Evolutionary conservation across 2,797 vertebrate species (phyloP).

Genomic region (Sebastes matsubarae): DNA sequence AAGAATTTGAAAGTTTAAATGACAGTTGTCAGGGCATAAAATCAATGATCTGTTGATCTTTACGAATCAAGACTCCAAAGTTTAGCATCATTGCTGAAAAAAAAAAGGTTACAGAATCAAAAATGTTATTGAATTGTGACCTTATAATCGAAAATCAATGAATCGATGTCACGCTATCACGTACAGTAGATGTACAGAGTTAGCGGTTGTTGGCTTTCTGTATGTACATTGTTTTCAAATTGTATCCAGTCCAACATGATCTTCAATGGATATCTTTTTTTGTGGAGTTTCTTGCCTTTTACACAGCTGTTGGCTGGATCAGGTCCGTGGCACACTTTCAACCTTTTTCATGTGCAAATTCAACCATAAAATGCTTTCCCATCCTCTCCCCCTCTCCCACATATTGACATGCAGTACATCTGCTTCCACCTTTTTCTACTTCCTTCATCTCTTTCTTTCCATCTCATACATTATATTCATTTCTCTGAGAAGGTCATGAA

Average conservation of each 20-base stretch:
- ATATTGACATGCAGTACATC: constrained; percentile 14
- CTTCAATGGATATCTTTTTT: background rate
- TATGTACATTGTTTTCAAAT: background rate
- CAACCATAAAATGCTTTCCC: background rate
- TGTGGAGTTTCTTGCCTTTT: background rate
- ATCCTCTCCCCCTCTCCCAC: background rate
- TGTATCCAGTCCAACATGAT: background rate
- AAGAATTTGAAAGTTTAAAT: too few relatives aligned
- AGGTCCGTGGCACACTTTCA: background rate
- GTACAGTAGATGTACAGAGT: background rate
- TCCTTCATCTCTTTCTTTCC: constrained; percentile 10
- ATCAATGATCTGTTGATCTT: too few relatives aligned
- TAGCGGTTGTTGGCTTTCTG: background rate
- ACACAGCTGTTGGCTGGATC: background rate
- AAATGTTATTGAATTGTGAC: too few relatives aligned
- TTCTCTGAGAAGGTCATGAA: constrained; percentile 30
- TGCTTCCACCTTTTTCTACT: constrained; percentile 21
- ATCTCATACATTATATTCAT: constrained; percentile 28
- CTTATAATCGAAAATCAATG: too few relatives aligned
- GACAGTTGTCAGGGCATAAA: too few relatives aligned
- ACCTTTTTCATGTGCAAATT: constrained; percentile 29
- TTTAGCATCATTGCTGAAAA: too few relatives aligned
- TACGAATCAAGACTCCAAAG: too few relatives aligned
- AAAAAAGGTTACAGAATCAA: too few relatives aligned
- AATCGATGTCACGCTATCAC: background rate